Percentiles rank a stretch among this genome's conserved stretches.
These are phyloP conservation scores for Octopus sinensis DNA, from an alignment of 1,140 invertebrate species.

Conservation along the genomic window DNA sequence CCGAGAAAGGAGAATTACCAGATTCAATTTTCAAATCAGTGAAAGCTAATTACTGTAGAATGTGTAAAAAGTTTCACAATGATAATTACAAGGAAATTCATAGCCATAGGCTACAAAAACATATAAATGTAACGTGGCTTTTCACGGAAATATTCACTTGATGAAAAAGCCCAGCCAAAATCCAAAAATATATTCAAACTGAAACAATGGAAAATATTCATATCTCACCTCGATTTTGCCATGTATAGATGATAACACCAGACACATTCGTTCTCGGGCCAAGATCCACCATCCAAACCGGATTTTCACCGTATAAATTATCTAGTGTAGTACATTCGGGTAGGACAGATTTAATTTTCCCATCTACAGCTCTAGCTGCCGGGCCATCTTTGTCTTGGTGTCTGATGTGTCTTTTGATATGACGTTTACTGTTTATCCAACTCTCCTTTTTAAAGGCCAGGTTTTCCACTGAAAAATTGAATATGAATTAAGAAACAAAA, in stretches of 20 bases:
- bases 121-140: no score
- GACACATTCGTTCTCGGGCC: conserved; percentile 55
- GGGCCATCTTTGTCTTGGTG: conserved; percentile 49
- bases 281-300: conserved; percentile 64
- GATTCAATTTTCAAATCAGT: no score
- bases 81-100: no score
- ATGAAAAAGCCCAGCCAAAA: not conserved
- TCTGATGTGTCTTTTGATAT: conserved; percentile 54
- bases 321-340: conserved; percentile 62
- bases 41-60: no score
- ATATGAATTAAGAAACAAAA: not conserved
- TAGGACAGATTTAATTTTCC: conserved; percentile 54
- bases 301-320: conserved; percentile 63
- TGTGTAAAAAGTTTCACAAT: no score
- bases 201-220: not conserved
- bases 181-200: not conserved
- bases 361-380: conserved; percentile 61
- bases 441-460: conserved; percentile 61
- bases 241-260: conserved; percentile 61
- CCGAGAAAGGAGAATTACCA: no score
- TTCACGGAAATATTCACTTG: not conserved
- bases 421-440: conserved; percentile 64
- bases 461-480: conserved; percentile 60
- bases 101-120: no score
- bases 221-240: conserved; percentile 50